phyloP scores from a whole-genome alignment of 2,888 invertebrate species.

The Aleiodes alternator region DNA sequence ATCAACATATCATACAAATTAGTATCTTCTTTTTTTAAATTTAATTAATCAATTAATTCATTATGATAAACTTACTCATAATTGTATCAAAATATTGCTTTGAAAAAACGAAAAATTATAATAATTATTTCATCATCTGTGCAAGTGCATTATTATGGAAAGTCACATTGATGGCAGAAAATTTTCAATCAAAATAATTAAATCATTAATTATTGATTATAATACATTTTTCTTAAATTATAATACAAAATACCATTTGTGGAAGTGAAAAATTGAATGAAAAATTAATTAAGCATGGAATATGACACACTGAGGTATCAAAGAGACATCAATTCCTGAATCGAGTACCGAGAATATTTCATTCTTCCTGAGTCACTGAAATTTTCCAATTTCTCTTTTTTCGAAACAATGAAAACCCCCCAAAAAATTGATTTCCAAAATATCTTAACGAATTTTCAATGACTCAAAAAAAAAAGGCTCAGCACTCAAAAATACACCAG shows the following conservation, averaged over 20 bases:
- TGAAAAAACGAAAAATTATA: not conserved
- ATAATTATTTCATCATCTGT: conserved; percentile 27
- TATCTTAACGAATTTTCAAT: not conserved
- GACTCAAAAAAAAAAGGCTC: too few species aligned
- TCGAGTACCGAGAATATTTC: too few species aligned
- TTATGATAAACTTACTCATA: conserved; percentile 14
- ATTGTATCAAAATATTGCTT: conserved; percentile 29
- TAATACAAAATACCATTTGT: conserved; percentile 32
- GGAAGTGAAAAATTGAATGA: not conserved
- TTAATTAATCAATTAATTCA: not conserved
- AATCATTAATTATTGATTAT: conserved; percentile 13
- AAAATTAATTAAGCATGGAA: conserved; percentile 39
- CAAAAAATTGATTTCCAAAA: not conserved
- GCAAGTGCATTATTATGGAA: conserved; percentile 30
- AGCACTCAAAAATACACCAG: conserved; percentile 17
- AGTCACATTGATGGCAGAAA: conserved; percentile 30
- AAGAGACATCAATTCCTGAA: conserved; percentile 33
- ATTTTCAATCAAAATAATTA: not conserved
- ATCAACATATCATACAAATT: conserved; percentile 30
- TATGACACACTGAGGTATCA: conserved; percentile 34
- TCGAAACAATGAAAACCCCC: too few species aligned
- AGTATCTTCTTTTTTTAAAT: not conserved
- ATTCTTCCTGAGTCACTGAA: not conserved
- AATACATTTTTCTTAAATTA: conserved; percentile 14
- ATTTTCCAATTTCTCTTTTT: not conserved